Evolutionary conservation across 2,113 vertebrate genomes (phyloP).

Genomic region (Engystomops pustulosus): DNA sequence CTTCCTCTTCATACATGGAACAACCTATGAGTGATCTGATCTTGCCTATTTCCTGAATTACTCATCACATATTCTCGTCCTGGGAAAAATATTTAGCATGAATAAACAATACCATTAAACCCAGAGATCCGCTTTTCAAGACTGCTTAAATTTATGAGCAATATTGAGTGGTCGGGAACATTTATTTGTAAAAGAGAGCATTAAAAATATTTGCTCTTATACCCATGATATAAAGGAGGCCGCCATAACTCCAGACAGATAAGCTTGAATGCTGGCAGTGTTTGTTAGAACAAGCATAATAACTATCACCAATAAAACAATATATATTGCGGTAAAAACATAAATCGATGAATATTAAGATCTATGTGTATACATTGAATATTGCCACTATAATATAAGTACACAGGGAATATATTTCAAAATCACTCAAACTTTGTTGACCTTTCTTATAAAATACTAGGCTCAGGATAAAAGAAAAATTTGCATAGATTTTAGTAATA

Average conservation of each 20-base stretch:
- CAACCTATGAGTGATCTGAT: neutral
- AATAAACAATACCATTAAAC: conserved; percentile 49
- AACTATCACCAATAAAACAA: conserved; percentile 64
- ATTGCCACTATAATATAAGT: conserved; percentile 69
- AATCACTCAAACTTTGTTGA: conserved; percentile 83
- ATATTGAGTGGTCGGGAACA: conserved; percentile 38
- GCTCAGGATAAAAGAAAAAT: conserved; percentile 75
- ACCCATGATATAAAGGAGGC: conserved; percentile 59
- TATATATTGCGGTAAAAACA: conserved; percentile 65
- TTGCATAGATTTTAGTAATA: conserved; percentile 82
- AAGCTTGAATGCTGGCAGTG: neutral
- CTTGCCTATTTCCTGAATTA: neutral
- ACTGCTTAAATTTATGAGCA: neutral
- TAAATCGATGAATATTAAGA: conserved; percentile 77
- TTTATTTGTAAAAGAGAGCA: conserved; percentile 48
- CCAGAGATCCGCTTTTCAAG: conserved; percentile 42
- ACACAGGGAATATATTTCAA: conserved; percentile 73
- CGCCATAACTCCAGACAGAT: conserved; percentile 63
- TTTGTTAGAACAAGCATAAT: conserved; percentile 35
- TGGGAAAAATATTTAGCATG: conserved; percentile 30
- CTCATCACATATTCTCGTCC: neutral
- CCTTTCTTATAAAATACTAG: conserved; percentile 78
- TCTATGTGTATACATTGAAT: conserved; percentile 72
- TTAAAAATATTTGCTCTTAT: conserved; percentile 50
- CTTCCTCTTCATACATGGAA: neutral